Base-by-base conservation (phyloP, 2,888 invertebrate species). In the Tipula helvola region DNA sequence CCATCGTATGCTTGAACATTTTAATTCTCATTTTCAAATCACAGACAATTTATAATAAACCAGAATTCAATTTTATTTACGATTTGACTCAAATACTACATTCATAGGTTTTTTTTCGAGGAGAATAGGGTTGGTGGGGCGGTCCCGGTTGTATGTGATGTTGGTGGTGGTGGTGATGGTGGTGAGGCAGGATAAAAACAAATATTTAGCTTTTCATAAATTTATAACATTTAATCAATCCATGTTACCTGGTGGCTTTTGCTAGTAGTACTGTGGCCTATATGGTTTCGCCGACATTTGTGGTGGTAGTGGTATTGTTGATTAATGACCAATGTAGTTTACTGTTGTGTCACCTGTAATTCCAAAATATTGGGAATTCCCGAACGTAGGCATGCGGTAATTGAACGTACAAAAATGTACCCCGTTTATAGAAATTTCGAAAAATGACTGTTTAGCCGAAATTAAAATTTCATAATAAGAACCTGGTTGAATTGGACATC, bases 371-470 rank as follows among this genome's bases (percentile, higher is more conserved):
- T 83, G 36, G 2, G 83, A 36, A 83, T 83, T 83, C 2, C 44
- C 42, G 16, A 42, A 13, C 13, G 93, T 93, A 0, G 96, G 95
- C 85, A 96, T 90, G 86, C 96, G 93, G 90, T 97, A 96, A 2
- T 92, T 91, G 90, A 96, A 97, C 92, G 96, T 96, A 87, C 95
- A 93, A 91, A 95, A 96, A 89, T 97, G 97, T 84, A 93, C 92
- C 1, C 96, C 96, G 90, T 97, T 97, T 13, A 97, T 91, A 0
- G 96, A 96, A 88, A 97, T 93, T 44, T 86, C 87, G 41, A 57
- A 88, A 0, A 42, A 47, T 0, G 86, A n/a, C 10, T 92, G 92
- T 88, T 96, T 96, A 88, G 94, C 94, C 13, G 96, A 90, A 42
- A 97, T 90, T 36, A 96, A 91, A 0, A 96, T 93, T 90, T 96